Evolutionary conservation across 2,888 invertebrate genomes (phyloP), one percentile per base, ranked within the genome.

Genomic region (Cyclophora punctaria): DNA sequence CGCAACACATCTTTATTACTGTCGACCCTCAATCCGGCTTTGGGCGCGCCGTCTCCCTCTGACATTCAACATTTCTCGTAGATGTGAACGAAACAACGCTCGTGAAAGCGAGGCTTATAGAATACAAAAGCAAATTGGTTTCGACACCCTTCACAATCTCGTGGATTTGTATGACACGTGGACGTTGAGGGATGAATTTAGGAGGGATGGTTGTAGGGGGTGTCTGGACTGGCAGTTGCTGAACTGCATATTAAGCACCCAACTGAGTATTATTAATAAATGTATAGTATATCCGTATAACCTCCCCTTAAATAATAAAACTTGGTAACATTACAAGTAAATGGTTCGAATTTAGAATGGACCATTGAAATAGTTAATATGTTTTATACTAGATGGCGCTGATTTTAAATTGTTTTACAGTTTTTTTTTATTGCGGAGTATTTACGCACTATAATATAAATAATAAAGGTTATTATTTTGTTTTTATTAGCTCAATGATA

Each of bases 101-200:
- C 54, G 56, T 63, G 49, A 55, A 55, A 52, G 55, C 58, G 59
- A 67, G 62, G 74, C 70, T 75, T 75, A 75, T 63, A 61, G 71
- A 69, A 64, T 59, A 77, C 71, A 80, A 78, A 75, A 74, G 75
- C 75, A 76, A 83, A 83, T 83, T 82, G 79, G 78, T 80, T 77
- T 74, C 69, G 62, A 74, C 74, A 64, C 80, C 79, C 80, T 75
- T 72, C 68, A 69, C 64, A 68, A 74, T 75, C 65, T 73, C 65
- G 69, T 56, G 71, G 71, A 71, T 78, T 75, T 75, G 73, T 70
- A 67, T 72, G 83, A 77, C 83, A 78, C 84, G 83, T 82, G 83
- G 73, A 78, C 63, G 66, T 66, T 66, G 64, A 69, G 76, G 77
- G 78, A 75, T 77, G 71, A 69, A 69, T 67, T 67, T 65, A 62